Percentiles rank a stretch among this genome's conserved stretches.
Evolutionary conservation across 2,113 vertebrate species (phyloP).

Genomic region (Chlamydotis undulata): DNA sequence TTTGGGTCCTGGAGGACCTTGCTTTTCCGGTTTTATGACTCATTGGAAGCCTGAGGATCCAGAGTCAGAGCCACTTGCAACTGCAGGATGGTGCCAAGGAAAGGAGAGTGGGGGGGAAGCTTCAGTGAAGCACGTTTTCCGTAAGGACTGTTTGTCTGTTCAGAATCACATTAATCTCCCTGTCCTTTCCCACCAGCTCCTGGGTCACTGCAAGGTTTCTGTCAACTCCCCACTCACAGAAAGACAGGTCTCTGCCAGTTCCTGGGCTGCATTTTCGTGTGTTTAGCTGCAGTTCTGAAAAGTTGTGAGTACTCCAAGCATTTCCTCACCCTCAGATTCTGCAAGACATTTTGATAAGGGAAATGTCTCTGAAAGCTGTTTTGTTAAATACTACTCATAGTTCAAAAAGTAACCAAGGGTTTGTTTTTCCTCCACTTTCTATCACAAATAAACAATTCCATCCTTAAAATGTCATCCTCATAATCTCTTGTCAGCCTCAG

Average conservation of each 20-base stretch:
- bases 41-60: neutral
- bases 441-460: constrained; percentile 1
- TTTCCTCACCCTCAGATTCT: constrained; percentile 38
- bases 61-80: neutral
- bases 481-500: neutral
- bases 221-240: neutral
- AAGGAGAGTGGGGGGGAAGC: constrained; percentile 15
- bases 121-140: neutral
- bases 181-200: neutral
- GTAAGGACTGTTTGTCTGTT: neutral
- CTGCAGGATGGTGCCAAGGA: neutral
- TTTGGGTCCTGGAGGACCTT: neutral
- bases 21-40: neutral
- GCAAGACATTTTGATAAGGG: constrained; percentile 41
- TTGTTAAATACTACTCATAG: neutral
- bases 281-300: neutral
- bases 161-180: constrained; percentile 10
- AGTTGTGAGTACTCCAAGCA: constrained; percentile 3
- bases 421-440: neutral
- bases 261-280: neutral
- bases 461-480: neutral
- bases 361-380: neutral
- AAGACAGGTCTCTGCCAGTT: neutral
- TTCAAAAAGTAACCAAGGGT: neutral
- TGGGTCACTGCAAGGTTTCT: constrained; percentile 42